A percentile compares a stretch with the other conserved stretches of the same genome.
These are phyloP conservation scores for Iguana delicatissima DNA, from an alignment of 2,797 vertebrate genomes.

Conservation along the genomic window DNA sequence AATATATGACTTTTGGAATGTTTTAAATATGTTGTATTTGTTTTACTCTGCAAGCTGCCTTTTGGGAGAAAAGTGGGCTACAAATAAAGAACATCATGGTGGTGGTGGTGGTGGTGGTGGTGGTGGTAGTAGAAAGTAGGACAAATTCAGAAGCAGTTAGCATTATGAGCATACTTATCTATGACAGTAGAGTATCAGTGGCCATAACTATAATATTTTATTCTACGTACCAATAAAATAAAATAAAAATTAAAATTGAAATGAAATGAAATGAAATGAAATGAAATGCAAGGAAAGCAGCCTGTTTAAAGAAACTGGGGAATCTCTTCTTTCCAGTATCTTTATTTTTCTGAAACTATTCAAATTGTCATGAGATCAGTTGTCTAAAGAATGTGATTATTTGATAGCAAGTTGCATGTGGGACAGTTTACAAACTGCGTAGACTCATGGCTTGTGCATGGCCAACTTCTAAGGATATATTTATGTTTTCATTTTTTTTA, in stretches of 20 bases:
- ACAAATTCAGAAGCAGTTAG: slow-evolving; percentile 8
- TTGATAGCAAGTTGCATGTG: slow-evolving; percentile 60
- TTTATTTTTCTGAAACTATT: slow-evolving; percentile 59
- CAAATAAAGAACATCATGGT: too few species aligned
- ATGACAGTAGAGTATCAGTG: slow-evolving; percentile 37
- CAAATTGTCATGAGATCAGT: slow-evolving; percentile 64
- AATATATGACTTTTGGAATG: too few species aligned
- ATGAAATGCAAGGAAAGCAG: not conserved
- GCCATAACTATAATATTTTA: not conserved
- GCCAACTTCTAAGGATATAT: not conserved
- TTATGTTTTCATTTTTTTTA: not conserved
- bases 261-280: slow-evolving; percentile 16
- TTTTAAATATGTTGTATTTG: too few species aligned
- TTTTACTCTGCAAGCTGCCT: too few species aligned
- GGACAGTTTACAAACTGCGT: slow-evolving; percentile 59
- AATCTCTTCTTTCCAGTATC: slow-evolving; percentile 51
- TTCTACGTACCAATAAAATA: too few species aligned
- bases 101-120: too few species aligned
- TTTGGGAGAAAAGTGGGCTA: too few species aligned
- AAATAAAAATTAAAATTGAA: not conserved
- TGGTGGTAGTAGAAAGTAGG: rapidly evolving
- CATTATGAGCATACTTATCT: slow-evolving; percentile 31
- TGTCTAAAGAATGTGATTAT: slow-evolving; percentile 61
- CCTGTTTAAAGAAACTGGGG: slow-evolving; percentile 50
- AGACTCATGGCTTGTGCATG: slow-evolving; percentile 60